phyloP scores from a whole-genome alignment of 2,888 invertebrate species.

The Nowickia ferox region DNA sequence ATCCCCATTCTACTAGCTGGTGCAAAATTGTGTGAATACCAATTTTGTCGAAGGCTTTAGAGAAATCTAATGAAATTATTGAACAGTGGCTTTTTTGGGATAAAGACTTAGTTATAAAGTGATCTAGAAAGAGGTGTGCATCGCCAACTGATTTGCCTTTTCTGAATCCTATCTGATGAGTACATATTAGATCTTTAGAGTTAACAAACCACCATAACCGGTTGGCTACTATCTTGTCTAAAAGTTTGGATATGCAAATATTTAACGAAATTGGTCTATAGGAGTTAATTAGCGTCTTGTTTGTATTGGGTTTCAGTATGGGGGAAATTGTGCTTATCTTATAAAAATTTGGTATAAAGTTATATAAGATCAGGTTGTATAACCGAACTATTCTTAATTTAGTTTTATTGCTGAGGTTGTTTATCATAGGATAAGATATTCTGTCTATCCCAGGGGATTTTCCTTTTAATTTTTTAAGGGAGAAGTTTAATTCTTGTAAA shows the following conservation, averaged over 20 bases:
- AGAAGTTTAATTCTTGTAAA: not conserved
- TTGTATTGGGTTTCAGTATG: slow-evolving; percentile 58
- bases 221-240: slow-evolving; percentile 65
- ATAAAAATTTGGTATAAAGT: slow-evolving; percentile 62
- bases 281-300: slow-evolving; percentile 62
- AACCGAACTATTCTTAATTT: slow-evolving; percentile 48
- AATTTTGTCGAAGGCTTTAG: slow-evolving; percentile 65
- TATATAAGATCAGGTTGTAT: slow-evolving; percentile 64
- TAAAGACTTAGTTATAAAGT: slow-evolving; percentile 41
- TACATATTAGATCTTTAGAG: slow-evolving; percentile 34
- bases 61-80: slow-evolving; percentile 57
- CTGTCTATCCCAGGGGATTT: too few species aligned
- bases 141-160: slow-evolving; percentile 38
- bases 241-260: slow-evolving; percentile 60
- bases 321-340: slow-evolving; percentile 64
- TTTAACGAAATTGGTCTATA: slow-evolving; percentile 70
- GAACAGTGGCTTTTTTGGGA: slow-evolving; percentile 31
- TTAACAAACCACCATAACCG: slow-evolving; percentile 62
- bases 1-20: slow-evolving; percentile 25
- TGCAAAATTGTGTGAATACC: slow-evolving; percentile 54
- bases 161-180: slow-evolving; percentile 49
- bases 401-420: not conserved
- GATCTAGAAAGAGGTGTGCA: slow-evolving; percentile 62
- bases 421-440: too few species aligned
- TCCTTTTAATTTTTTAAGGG: too few species aligned